phyloP scores from a whole-genome alignment of 1,140 invertebrate species.

The Tenebrio molitor region DNA sequence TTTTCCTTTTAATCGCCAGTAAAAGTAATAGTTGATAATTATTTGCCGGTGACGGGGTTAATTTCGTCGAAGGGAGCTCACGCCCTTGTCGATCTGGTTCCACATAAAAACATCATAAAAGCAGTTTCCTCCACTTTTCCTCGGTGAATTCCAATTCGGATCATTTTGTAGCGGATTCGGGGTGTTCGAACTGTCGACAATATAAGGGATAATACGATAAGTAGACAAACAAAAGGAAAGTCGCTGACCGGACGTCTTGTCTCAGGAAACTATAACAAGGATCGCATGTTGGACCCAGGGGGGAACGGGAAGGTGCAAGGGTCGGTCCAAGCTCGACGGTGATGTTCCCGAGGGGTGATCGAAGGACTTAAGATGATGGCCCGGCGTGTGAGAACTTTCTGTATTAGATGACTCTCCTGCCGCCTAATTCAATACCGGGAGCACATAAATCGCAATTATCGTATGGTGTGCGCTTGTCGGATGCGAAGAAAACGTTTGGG shows the following conservation, averaged over 20 bases:
- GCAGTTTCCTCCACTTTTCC: conserved; percentile 7
- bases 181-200: conserved; percentile 30
- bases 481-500: conserved; percentile 18
- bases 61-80: not conserved
- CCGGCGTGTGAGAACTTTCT: conserved; percentile 32
- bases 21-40: conserved; percentile 24
- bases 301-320: conserved; percentile 2
- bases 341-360: conserved; percentile 41
- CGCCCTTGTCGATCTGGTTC: not conserved
- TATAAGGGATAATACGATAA: conserved; percentile 37
- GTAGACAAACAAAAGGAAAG: conserved; percentile 37
- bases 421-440: conserved; percentile 35
- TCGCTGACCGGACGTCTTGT: conserved; percentile 37
- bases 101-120: conserved; percentile 26
- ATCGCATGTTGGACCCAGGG: not conserved
- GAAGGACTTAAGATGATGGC: conserved; percentile 39
- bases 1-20: conserved; percentile 15
- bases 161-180: conserved; percentile 20
- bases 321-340: conserved; percentile 12
- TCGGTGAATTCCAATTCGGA: conserved; percentile 1
- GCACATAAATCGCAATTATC: conserved; percentile 38
- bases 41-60: not conserved
- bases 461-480: conserved; percentile 24
- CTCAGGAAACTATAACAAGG: conserved; percentile 35
- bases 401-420: conserved; percentile 45